phyloP scores from a whole-genome alignment of 35 echinoderm and acorn worm species.

The Apostichopus californicus region DNA sequence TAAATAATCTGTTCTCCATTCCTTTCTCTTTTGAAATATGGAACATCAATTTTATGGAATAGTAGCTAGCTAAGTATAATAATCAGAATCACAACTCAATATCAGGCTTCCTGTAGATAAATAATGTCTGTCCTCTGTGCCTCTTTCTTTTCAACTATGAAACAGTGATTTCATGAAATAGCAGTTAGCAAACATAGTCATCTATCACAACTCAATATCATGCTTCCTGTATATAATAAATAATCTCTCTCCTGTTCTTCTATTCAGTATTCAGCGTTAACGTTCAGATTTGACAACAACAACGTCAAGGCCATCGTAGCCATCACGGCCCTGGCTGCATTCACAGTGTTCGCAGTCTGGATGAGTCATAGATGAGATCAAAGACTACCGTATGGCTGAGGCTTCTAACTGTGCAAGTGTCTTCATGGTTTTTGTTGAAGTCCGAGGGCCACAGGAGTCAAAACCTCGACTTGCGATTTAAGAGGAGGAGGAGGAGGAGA shows the following conservation, averaged over 20 bases:
- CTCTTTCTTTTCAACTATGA: too few relatives aligned
- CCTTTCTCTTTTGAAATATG: too few relatives aligned
- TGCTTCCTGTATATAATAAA: not conserved
- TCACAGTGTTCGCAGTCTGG: constrained; percentile 34
- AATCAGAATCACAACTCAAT: not conserved
- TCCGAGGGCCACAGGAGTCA: not conserved
- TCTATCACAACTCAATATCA: not conserved
- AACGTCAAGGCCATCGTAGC: constrained; percentile 18
- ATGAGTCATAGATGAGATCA: constrained; percentile 24
- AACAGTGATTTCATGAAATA: not conserved
- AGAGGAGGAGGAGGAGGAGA: too few relatives aligned
- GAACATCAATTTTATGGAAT: not conserved
- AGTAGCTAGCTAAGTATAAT: not conserved
- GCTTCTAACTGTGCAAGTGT: constrained; percentile 14
- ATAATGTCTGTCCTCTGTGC: too few relatives aligned
- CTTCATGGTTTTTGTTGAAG: not conserved
- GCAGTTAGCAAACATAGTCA: not conserved
- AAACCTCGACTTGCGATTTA: not conserved
- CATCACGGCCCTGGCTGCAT: not conserved
- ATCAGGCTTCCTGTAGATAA: too few relatives aligned
- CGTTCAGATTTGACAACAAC: constrained; percentile 36
- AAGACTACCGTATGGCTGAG: not conserved
- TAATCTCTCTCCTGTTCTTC: not conserved
- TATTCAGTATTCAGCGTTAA: constrained; percentile 33
- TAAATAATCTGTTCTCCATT: too few relatives aligned